Percentiles rank a stretch among this genome's conserved stretches.
Conservation (phyloP, 2,113 vertebrate genomes). For the Sorex araneus region DNA sequence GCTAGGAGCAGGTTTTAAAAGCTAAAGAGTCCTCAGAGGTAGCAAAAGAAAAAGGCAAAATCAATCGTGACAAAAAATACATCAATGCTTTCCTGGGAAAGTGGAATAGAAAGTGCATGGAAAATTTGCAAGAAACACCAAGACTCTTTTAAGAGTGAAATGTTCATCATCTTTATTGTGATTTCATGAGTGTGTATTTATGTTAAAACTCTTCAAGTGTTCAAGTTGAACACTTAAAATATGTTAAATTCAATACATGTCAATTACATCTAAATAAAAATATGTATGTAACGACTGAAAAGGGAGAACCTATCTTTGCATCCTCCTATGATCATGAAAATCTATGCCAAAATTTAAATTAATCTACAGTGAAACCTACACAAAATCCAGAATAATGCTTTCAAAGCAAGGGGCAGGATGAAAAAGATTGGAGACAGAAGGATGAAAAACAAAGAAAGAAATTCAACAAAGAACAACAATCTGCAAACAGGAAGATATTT, state of each 20-base stretch:
- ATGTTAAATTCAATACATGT: neutral
- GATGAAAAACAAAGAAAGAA: no score
- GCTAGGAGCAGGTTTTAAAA: neutral
- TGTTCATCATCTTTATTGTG: neutral
- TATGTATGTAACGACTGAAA: no score
- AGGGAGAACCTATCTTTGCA: no score
- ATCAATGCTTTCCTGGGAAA: neutral
- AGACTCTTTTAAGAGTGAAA: neutral
- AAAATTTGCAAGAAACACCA: neutral
- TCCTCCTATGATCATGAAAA: no score
- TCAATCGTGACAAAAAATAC: neutral
- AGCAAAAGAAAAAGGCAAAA: neutral
- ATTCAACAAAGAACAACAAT: no score
- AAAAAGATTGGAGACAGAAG: no score
- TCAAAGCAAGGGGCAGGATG: no score
- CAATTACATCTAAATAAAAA: neutral
- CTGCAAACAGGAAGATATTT: no score
- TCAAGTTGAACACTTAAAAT: neutral
- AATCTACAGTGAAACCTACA: no score
- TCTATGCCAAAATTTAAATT: no score
- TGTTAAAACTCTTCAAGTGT: neutral
- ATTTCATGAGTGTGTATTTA: neutral
- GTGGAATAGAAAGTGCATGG: neutral
- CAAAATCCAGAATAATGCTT: no score
- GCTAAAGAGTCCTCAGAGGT: neutral